Evolutionary conservation across 2,888 invertebrate species (phyloP).

Genomic region (Hypercompe scribonia): DNA sequence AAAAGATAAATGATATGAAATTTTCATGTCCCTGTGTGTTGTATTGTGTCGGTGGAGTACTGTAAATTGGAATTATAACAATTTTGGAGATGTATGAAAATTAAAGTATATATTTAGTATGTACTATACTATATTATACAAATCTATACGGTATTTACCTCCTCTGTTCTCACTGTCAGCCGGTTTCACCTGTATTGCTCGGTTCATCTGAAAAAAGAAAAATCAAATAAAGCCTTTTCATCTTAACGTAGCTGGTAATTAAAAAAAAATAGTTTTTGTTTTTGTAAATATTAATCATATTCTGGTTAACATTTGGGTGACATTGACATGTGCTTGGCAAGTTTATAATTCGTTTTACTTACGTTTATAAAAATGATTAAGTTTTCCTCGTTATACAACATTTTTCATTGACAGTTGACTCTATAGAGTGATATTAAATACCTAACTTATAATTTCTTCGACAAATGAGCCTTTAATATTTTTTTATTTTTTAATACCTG

Average conservation of each 20-base stretch:
- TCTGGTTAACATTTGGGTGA: too few relatives aligned
- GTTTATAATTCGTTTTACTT: too few relatives aligned
- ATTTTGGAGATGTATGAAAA: neutral
- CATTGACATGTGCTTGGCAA: too few relatives aligned
- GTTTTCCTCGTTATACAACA: too few relatives aligned
- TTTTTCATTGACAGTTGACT: too few relatives aligned
- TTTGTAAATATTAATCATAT: too few relatives aligned
- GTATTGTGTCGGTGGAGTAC: conserved; percentile 4
- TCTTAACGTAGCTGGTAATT: neutral
- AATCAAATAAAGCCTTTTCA: conserved; percentile 24
- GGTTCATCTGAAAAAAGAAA: conserved; percentile 97
- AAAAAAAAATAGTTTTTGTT: neutral
- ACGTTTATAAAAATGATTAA: too few relatives aligned
- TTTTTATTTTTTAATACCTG: too few relatives aligned
- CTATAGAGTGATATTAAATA: too few relatives aligned
- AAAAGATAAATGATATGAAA: too few relatives aligned
- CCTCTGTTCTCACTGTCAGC: conserved; percentile 99
- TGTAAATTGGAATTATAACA: neutral
- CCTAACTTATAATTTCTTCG: too few relatives aligned
- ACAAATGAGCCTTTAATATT: too few relatives aligned
- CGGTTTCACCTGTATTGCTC: conserved; percentile 99
- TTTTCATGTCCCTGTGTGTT: neutral
- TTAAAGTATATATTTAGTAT: neutral
- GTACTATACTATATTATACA: neutral
- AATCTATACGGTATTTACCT: conserved; percentile 88